phyloP scores from a whole-genome alignment of 2,797 vertebrate genomes.

The Rhinatrema bivittatum region DNA sequence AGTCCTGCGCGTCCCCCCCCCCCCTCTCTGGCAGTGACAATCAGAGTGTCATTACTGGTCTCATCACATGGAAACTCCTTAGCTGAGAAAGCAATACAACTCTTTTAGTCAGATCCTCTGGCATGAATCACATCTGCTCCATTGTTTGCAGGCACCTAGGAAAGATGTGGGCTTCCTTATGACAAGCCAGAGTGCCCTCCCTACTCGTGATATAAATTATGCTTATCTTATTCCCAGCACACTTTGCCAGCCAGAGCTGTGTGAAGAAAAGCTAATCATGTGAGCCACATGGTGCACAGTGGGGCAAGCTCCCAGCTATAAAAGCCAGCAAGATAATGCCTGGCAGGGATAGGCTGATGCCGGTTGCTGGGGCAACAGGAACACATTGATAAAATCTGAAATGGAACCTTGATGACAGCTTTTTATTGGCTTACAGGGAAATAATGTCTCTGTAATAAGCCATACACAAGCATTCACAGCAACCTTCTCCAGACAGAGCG shows the following conservation, averaged over 20 bases:
- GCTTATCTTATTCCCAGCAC: constrained; percentile 62
- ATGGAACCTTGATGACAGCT: constrained; percentile 37
- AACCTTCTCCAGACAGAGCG: constrained; percentile 8
- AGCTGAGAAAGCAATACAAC: constrained; percentile 13
- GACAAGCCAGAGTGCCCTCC: constrained; percentile 49
- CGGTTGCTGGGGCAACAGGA: constrained; percentile 57
- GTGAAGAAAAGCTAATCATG: constrained; percentile 50
- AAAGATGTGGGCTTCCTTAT: constrained; percentile 42
- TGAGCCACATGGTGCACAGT: constrained; percentile 59
- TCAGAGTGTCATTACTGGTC: constrained; percentile 4
- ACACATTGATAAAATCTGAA: constrained; percentile 55
- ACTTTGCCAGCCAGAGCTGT: constrained; percentile 37
- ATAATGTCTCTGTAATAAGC: constrained; percentile 43
- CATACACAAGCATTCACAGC: constrained; percentile 1
- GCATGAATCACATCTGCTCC: constrained; percentile 57
- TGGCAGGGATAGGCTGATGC: constrained; percentile 52
- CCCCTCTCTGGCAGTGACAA: too few species aligned
- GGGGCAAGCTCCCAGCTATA: constrained; percentile 37
- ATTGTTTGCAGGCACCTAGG: constrained; percentile 63
- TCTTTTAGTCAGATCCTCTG: constrained; percentile 27
- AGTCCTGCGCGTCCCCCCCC: too few species aligned
- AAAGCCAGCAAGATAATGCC: constrained; percentile 52
- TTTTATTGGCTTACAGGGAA: constrained; percentile 43
- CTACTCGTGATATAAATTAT: constrained; percentile 47
- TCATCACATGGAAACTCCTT: constrained; percentile 3